Base-by-base conservation (phyloP, 2,113 vertebrate species). In the Entelurus aequoreus region DNA sequence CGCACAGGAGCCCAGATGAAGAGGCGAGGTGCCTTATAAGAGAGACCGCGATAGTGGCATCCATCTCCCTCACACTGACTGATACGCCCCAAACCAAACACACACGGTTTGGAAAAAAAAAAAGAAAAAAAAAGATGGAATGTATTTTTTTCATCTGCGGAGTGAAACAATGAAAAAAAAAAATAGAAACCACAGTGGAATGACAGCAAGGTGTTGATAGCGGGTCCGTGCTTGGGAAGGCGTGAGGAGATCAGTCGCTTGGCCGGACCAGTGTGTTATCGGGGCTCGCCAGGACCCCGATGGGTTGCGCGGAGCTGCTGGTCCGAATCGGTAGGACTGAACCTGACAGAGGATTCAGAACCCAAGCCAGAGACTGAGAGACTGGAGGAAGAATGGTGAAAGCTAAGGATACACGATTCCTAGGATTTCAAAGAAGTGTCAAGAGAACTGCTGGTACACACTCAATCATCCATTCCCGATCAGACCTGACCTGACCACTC, bases 51-150 rank as follows among this genome's bases (percentile, higher is more conserved):
- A 83, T 77, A 71, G 84, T 81, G 78, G 86, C 85, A 92, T 90
- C 88, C 86, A 90, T 92, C 87, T 88, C 77, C 76, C 77, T 82
- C 75, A 63, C 71, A 81, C 70, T 71, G 77, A 73, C 40, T 48
- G 35, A 64, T 54, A 66, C 37, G 10, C 66, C 48, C 60, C 56
- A 60, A 63, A 53, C 53, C 59, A 60, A 50, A 62, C 40, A 48
- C 40, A 60, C 59, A 46, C 57, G 63, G 64, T 69, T 28, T 3
- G 28, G 28, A 11, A 35, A 77, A 72, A 69, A 65, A 63, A 54
- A 48, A 69, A 54, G 50, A 51, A 67, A 38, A 74, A 55, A 75
- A 60, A 72, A 62, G 63, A 65, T 21, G 74, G 78, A 75, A 69
- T 76, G 42, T 70, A 60, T 85, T 85, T 80, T 75, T 54, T 71